phyloP scores from a whole-genome alignment of 2,888 invertebrate species.

The Clepsis dumicolana region DNA sequence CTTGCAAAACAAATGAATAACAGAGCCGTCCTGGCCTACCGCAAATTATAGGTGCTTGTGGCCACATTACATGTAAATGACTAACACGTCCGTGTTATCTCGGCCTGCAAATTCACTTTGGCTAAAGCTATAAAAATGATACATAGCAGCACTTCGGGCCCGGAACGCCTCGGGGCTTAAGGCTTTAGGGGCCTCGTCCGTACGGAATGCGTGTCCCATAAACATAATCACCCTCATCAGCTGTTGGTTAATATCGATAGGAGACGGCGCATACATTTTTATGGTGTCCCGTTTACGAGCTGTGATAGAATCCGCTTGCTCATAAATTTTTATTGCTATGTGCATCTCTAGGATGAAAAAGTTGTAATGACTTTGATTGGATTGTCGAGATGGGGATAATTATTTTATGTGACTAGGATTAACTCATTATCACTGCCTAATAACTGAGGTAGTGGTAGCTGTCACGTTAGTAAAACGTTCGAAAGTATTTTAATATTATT shows the following conservation, averaged over 20 bases:
- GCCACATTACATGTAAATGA: conserved; percentile 71
- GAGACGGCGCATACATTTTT: conserved; percentile 62
- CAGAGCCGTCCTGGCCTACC: conserved; percentile 23
- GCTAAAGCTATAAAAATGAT: conserved; percentile 80
- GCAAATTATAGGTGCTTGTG: conserved; percentile 47
- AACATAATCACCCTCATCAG: conserved; percentile 81
- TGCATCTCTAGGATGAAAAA: conserved; percentile 57
- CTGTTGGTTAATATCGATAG: conserved; percentile 68
- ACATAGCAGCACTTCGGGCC: conserved; percentile 71
- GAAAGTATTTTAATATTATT: too few relatives aligned
- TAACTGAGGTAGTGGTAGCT: background rate
- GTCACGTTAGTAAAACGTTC: background rate
- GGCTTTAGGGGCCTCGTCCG: conserved; percentile 60
- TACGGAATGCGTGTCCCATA: conserved; percentile 69
- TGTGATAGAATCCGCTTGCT: conserved; percentile 69
- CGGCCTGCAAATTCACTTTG: conserved; percentile 82
- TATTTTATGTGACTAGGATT: conserved; percentile 25
- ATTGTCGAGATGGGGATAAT: conserved; percentile 41
- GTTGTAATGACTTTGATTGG: conserved; percentile 50
- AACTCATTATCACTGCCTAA: background rate
- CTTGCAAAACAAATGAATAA: conserved; percentile 29
- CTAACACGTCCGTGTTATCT: conserved; percentile 80
- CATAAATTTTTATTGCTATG: conserved; percentile 66
- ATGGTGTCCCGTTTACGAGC: conserved; percentile 70
- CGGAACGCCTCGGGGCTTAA: conserved; percentile 69